Percentiles rank a stretch among this genome's conserved stretches.
phyloP scores from a whole-genome alignment of 1,140 invertebrate genomes.

The Hylyphantes graminicola region DNA sequence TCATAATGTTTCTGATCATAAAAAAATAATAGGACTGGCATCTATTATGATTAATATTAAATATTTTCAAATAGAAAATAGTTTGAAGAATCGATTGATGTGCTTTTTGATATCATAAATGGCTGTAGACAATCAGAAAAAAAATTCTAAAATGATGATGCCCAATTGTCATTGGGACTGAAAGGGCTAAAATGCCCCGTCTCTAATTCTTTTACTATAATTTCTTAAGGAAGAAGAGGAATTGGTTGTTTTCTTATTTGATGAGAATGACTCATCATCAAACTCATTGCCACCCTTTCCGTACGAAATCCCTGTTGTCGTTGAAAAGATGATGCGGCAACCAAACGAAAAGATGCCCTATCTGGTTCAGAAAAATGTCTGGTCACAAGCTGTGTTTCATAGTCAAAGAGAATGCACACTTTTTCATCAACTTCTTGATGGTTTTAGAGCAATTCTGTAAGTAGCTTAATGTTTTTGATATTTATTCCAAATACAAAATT shows the following conservation, averaged over 20 bases:
- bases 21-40: too few relatives aligned
- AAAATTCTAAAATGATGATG: too few relatives aligned
- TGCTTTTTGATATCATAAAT: too few relatives aligned
- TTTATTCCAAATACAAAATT: not conserved
- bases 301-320: slow-evolving; percentile 64
- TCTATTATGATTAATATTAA: too few relatives aligned
- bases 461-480: slow-evolving; percentile 51
- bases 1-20: too few relatives aligned
- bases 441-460: slow-evolving; percentile 68
- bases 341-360: slow-evolving; percentile 61
- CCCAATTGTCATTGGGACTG: too few relatives aligned
- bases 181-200: too few relatives aligned
- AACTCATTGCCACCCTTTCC: slow-evolving; percentile 55
- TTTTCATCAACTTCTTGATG: slow-evolving; percentile 66
- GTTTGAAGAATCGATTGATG: too few relatives aligned
- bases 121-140: too few relatives aligned
- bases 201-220: too few relatives aligned
- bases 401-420: slow-evolving; percentile 66
- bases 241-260: slow-evolving; percentile 67
- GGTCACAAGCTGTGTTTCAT: slow-evolving; percentile 68
- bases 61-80: too few relatives aligned
- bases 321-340: slow-evolving; percentile 66
- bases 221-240: slow-evolving; percentile 66
- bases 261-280: slow-evolving; percentile 61
- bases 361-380: slow-evolving; percentile 67